These are phyloP conservation scores for Thaumatotibia leucotreta DNA, from an alignment of 1,140 invertebrate species.

Conservation along the genomic window DNA sequence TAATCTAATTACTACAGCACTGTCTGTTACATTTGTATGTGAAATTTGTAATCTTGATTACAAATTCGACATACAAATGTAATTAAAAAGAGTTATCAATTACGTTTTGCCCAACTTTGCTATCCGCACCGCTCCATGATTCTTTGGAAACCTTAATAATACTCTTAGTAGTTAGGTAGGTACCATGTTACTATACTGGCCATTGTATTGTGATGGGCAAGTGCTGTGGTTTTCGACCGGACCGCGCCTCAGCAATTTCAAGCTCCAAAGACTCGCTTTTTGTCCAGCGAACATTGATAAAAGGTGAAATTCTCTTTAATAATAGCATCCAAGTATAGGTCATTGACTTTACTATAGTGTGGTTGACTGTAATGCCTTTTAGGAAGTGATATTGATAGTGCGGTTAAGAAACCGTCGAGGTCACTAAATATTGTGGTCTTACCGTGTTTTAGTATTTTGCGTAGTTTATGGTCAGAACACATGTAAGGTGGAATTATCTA, in stretches of 20 bases:
- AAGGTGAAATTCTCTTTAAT: constrained; percentile 14
- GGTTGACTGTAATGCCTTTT: constrained; percentile 3
- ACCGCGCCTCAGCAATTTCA: constrained; percentile 14
- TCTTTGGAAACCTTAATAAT: too few species aligned
- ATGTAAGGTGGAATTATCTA: too few species aligned
- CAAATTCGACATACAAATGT: too few species aligned
- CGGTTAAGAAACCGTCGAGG: not conserved
- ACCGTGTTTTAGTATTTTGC: not conserved
- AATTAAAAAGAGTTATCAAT: too few species aligned
- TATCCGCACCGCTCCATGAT: too few species aligned
- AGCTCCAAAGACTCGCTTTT: constrained; percentile 17
- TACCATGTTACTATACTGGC: not conserved
- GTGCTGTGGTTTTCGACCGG: constrained; percentile 32
- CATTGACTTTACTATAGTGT: constrained; percentile 16
- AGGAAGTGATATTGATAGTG: constrained; percentile 6
- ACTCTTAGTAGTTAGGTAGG: too few species aligned
- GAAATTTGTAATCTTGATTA: too few species aligned
- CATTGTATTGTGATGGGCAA: constrained; percentile 14
- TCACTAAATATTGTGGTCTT: not conserved
- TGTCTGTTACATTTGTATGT: too few species aligned
- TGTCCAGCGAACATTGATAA: constrained; percentile 20
- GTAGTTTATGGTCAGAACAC: not conserved
- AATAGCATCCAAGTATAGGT: constrained; percentile 7
- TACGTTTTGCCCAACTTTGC: too few species aligned
- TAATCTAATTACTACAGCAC: too few species aligned